These are phyloP conservation scores for Tachina lurida DNA, from an alignment of 2,888 invertebrate genomes.

Conservation along the genomic window DNA sequence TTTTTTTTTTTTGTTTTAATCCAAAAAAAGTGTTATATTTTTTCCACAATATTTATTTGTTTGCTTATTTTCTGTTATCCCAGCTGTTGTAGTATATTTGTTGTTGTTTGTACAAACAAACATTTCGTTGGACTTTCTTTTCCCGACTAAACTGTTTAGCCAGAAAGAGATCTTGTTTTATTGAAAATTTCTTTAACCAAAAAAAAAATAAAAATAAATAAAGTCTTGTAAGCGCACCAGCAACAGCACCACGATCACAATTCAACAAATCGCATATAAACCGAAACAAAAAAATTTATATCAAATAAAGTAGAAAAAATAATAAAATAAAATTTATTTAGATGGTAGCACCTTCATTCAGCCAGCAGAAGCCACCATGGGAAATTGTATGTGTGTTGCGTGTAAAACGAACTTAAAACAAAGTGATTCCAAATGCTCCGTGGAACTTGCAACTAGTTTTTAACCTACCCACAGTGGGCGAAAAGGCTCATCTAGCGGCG, in stretches of 20 bases:
- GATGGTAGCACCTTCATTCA: slow-evolving; percentile 69
- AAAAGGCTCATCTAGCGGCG: no score
- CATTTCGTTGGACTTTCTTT: slow-evolving; percentile 81
- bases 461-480: no score
- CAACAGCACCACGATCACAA: slow-evolving; percentile 37
- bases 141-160: slow-evolving; percentile 80
- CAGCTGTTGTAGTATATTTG: slow-evolving; percentile 59
- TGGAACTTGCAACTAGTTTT: slow-evolving; percentile 3
- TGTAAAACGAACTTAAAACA: slow-evolving; percentile 42
- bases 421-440: slow-evolving; percentile 42
- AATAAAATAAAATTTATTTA: slow-evolving; percentile 20
- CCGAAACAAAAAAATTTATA: slow-evolving; percentile 38
- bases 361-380: slow-evolving; percentile 65
- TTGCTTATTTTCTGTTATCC: slow-evolving; percentile 39
- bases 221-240: slow-evolving; percentile 42
- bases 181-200: slow-evolving; percentile 67
- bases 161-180: slow-evolving; percentile 82
- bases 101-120: no score
- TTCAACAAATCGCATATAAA: slow-evolving; percentile 42
- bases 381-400: slow-evolving; percentile 63
- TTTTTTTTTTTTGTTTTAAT: slow-evolving; percentile 25
- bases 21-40: slow-evolving; percentile 43
- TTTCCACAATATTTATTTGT: slow-evolving; percentile 46
- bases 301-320: slow-evolving; percentile 41
- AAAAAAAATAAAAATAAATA: slow-evolving; percentile 11